phyloP scores from a whole-genome alignment of 2,113 vertebrate genomes.

The Anser brachyrhynchus region DNA sequence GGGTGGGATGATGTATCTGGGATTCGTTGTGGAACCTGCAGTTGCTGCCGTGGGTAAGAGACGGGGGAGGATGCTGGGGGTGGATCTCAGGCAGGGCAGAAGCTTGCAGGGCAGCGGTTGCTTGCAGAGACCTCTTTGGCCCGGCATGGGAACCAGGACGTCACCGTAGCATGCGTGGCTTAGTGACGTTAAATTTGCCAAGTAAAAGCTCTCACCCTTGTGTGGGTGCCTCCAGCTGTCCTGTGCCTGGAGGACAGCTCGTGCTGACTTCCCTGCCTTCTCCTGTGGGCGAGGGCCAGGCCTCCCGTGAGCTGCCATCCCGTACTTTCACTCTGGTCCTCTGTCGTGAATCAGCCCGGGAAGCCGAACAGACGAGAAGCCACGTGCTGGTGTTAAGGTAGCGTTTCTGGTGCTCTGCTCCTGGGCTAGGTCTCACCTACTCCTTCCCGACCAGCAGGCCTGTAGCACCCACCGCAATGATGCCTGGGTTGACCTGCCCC shows the following conservation, averaged over 20 bases:
- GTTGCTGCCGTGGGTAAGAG: not conserved
- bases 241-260: not conserved
- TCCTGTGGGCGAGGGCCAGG: not conserved
- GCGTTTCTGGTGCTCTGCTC: not conserved
- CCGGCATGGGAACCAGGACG: too few relatives aligned
- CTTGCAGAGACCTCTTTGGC: not conserved
- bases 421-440: not conserved
- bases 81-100: not conserved
- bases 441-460: not conserved
- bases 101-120: too few relatives aligned
- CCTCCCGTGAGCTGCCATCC: not conserved
- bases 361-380: not conserved
- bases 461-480: not conserved
- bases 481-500: not conserved
- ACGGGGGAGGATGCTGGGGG: not conserved
- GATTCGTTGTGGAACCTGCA: not conserved
- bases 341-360: not conserved
- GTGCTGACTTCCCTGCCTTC: not conserved
- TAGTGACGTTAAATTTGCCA: not conserved
- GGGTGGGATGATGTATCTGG: not conserved
- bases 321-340: not conserved
- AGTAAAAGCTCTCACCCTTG: too few relatives aligned
- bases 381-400: not conserved
- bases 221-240: not conserved
- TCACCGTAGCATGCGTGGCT: not conserved